Percentiles rank a stretch among this genome's conserved stretches.
These are phyloP conservation scores for Dicaeum eximium DNA, from an alignment of 2,113 vertebrate species.

Conservation along the genomic window DNA sequence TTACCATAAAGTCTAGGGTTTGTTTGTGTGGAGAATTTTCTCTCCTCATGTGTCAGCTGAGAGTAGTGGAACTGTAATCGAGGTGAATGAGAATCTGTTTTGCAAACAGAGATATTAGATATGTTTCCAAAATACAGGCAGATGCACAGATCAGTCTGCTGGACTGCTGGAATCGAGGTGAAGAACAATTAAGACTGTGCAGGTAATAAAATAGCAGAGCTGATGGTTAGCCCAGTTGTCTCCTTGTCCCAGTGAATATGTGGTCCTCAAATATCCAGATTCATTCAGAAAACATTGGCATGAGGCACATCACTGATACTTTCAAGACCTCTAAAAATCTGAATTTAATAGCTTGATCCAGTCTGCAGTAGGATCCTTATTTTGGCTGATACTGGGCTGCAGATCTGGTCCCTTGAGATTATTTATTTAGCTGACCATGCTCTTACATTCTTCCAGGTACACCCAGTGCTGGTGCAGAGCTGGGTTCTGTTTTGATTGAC, in stretches of 20 bases:
- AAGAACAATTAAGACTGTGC: neutral
- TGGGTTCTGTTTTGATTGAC: neutral
- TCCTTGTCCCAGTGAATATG: neutral
- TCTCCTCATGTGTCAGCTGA: neutral
- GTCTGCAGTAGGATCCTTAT: neutral
- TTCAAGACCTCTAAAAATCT: neutral
- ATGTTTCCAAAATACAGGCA: conserved; percentile 47
- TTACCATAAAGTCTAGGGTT: conserved; percentile 48
- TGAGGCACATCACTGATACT: neutral
- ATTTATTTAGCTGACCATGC: neutral
- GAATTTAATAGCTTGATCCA: neutral
- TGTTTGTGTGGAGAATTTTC: conserved; percentile 28
- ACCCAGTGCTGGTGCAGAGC: neutral
- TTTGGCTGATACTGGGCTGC: neutral
- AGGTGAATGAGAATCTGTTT: conserved; percentile 36
- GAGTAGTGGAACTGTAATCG: neutral
- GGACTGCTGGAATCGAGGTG: neutral
- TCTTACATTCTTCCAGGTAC: neutral
- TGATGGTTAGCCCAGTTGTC: neutral
- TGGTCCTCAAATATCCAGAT: neutral
- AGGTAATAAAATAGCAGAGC: neutral
- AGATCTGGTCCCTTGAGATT: neutral
- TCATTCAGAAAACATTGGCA: neutral
- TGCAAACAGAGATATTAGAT: conserved; percentile 13
- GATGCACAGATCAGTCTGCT: neutral